Evolutionary conservation across 2,113 vertebrate genomes (phyloP), one percentile per base, ranked within the genome.

Genomic region (Planiliza haematocheilus): DNA sequence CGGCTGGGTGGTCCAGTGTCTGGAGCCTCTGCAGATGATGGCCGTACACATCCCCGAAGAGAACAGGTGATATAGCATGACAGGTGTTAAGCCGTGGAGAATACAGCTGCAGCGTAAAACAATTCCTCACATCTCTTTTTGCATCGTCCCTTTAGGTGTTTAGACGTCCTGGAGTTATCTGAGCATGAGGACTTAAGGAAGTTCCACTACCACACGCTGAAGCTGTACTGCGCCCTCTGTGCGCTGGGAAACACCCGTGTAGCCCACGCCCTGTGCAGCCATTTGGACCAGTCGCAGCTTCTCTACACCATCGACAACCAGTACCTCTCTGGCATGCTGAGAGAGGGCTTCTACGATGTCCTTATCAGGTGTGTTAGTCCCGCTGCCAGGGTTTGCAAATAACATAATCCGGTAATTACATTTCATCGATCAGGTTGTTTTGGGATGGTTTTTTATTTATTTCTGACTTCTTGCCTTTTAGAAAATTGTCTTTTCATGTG

Each of bases 1-100:
- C 0, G 97, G 97, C 72, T 99, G 97, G 97, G 93, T 96, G 59
- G 94, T 97, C 24, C 97, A 98, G 80, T 97, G 97, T 79, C 91
- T 96, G 86, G 97, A 99, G 20, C 95, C 97, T 4, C 91, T 99
- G 88, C 96, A 98, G 89, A 98, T 99, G 94, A 95, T 99, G 97
- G 97, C 95, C 0, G 95, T 99, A 10, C 94, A 99, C 73, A 98
- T 99, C 82, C 97, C 97, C 0, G 97, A 99, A 78, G 97, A 99
- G 88, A 99, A 95, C 93, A 96, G 97, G 97, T 79, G 37, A 43
- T 18, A 53, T 17, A 43, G 39, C 13, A 11, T 12, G 43, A 38
- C 39, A 11, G 10, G 1, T 42, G 10, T 30, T 30, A 30, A 30
- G 24, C 24, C 24, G 13, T 45, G 6, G 14, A 45, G 42, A 45